A percentile compares a stretch with the other conserved stretches of the same genome.
These are phyloP conservation scores for Tillus elongatus DNA, from an alignment of 2,888 invertebrate genomes.

Conservation along the genomic window DNA sequence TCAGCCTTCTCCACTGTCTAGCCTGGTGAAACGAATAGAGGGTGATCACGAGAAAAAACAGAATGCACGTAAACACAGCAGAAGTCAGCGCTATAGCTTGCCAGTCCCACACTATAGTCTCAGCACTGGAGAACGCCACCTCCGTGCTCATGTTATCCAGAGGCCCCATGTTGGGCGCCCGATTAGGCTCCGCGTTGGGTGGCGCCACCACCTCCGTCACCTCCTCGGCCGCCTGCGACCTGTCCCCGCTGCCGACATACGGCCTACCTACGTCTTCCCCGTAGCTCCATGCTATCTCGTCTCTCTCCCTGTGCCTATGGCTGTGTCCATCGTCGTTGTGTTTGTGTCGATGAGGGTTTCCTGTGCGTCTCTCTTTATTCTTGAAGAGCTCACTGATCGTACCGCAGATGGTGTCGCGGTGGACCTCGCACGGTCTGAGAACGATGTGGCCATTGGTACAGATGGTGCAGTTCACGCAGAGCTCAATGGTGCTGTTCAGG, in stretches of 20 bases:
- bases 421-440: conserved; percentile 62
- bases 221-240: too few species aligned
- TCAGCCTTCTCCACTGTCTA: conserved; percentile 69
- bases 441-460: conserved; percentile 57
- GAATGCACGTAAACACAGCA: conserved; percentile 65
- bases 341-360: conserved; percentile 16
- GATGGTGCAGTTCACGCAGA: conserved; percentile 61
- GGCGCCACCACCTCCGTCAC: conserved; percentile 6
- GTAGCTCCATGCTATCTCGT: conserved; percentile 9
- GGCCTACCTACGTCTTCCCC: too few species aligned
- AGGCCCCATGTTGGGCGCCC: conserved; percentile 25
- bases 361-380: conserved; percentile 3
- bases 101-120: conserved; percentile 57
- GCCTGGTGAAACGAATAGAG: conserved; percentile 68
- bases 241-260: too few species aligned
- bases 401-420: conserved; percentile 67
- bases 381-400: conserved; percentile 40
- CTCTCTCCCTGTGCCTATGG: conserved; percentile 20
- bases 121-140: conserved; percentile 42
- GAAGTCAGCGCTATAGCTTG: conserved; percentile 63
- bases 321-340: conserved; percentile 21
- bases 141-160: conserved; percentile 37
- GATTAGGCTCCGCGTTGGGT: conserved; percentile 11
- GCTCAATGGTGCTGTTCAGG: conserved; percentile 57
- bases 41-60: conserved; percentile 71